Percentiles rank a stretch among this genome's conserved stretches.
Conservation (phyloP, 2,113 vertebrate species). For the Pavo muticus region DNA sequence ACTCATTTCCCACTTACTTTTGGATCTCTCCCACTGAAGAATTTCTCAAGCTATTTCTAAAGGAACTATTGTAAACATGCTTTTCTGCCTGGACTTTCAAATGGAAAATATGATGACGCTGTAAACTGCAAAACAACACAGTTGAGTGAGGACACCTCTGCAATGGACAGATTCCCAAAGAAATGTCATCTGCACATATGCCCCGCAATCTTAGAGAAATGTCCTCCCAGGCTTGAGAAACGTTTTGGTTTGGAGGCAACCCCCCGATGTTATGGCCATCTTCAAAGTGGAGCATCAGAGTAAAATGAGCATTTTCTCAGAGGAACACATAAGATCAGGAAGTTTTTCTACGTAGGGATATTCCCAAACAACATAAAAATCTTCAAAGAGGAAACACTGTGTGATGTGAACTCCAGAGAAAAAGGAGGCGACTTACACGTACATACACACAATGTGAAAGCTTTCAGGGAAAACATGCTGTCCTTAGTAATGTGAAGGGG, state of each 20-base stretch:
- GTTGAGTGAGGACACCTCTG: neutral
- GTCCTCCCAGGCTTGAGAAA: slow-evolving; percentile 46
- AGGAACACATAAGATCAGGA: neutral
- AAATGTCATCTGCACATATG: neutral
- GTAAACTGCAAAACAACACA: neutral
- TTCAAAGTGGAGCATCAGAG: neutral
- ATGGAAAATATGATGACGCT: neutral
- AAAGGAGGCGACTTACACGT: neutral
- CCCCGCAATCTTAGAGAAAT: neutral
- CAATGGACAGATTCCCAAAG: neutral
- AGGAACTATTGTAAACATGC: neutral
- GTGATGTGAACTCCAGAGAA: slow-evolving; percentile 10
- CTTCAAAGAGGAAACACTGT: slow-evolving; percentile 59
- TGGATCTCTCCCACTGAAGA: neutral
- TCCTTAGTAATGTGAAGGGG: slow-evolving; percentile 5
- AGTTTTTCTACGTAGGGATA: slow-evolving; percentile 1
- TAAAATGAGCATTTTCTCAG: slow-evolving; percentile 22
- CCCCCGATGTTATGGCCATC: neutral
- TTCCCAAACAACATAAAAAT: slow-evolving; percentile 42
- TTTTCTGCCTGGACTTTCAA: slow-evolving; percentile 7
- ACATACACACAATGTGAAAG: neutral
- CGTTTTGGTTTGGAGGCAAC: neutral
- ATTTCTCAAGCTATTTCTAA: slow-evolving; percentile 16
- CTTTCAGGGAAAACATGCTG: slow-evolving; percentile 30
- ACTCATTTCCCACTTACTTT: neutral